phyloP scores from a whole-genome alignment of 1,140 invertebrate species.

The Coelopa frigida region DNA sequence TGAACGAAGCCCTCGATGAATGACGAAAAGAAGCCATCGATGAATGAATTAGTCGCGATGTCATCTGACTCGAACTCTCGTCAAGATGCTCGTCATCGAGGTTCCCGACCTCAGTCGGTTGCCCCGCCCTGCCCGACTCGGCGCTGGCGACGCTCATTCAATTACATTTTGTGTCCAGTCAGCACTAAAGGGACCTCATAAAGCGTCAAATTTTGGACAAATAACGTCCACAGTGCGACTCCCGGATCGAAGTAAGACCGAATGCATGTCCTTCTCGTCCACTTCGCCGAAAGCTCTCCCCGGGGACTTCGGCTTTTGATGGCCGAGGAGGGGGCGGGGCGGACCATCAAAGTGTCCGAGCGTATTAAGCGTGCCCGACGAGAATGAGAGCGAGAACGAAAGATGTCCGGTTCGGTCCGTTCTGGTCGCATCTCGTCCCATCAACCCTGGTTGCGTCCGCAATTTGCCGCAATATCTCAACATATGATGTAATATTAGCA shows the following conservation, averaged over 20 bases:
- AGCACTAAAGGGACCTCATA: constrained; percentile 18
- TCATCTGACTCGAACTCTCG: no score
- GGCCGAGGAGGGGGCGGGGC: not conserved
- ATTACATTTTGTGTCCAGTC: constrained; percentile 17
- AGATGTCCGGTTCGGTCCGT: no score
- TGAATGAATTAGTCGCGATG: no score
- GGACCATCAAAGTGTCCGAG: constrained; percentile 16
- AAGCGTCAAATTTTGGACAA: constrained; percentile 14
- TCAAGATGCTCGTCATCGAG: no score
- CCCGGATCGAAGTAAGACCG: constrained; percentile 3
- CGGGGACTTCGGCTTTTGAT: constrained; percentile 3
- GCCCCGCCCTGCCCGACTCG: no score
- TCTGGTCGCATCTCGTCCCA: no score
- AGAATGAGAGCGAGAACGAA: no score
- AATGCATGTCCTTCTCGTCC: constrained; percentile 11
- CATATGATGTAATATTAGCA: constrained; percentile 12
- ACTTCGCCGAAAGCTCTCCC: constrained; percentile 14
- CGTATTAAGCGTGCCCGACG: constrained; percentile 9
- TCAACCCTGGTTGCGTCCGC: not conserved
- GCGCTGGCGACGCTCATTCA: constrained; percentile 15
- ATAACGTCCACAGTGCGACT: not conserved
- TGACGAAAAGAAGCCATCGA: no score
- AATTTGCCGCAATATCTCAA: constrained; percentile 10
- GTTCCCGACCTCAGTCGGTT: no score
- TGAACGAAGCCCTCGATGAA: no score